Evolutionary conservation across 2,797 vertebrate genomes (phyloP), one percentile per base, ranked within the genome.

Genomic region (Perdix hodgsoniae): DNA sequence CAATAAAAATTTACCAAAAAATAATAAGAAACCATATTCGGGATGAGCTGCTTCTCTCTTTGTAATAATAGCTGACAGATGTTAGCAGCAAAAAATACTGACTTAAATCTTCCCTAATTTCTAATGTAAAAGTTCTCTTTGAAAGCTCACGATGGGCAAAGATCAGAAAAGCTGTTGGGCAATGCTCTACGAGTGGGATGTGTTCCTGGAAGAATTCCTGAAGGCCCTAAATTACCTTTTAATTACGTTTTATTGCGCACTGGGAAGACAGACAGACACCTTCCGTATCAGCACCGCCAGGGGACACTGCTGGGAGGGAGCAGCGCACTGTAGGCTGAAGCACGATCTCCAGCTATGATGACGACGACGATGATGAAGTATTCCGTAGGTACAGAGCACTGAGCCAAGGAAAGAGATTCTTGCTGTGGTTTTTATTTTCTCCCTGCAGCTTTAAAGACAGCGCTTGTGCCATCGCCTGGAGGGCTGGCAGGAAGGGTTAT

Each of bases 271-370:
- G 52, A 31, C 27, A 17, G 52, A 50, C 24, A 26, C 49, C 27
- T 54, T 54, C 29, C 52, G 31, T 57, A n/a, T 1, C 1, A 11
- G 0, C 23, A 27, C 96, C 95, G 37, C 95, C 79, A 91, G 96
- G 95, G 95, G 97, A 49, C 96, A 69, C 86, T 86, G 66, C 90
- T 90, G 96, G 37, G 81, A 84, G 77, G 90, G 15, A 47, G 54
- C 23, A 85, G 61, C 45, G 15, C 13, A 4, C 16, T 39, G 27
- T 4, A 0, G 1, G 10, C 16, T 1, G 6, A 49, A 79, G 26
- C 14, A 6, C 4, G 10, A 3, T 8, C 19, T 59, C 50, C 45
- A 11, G 1, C 47, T 49, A 49, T 49, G 47, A 49, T 26, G 47
- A 49, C 4, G 45, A 23, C 3, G 47, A 26, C 26, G 13, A 26